These are phyloP conservation scores for Sarcoramphus papa DNA, from an alignment of 2,797 vertebrate species.

Conservation along the genomic window DNA sequence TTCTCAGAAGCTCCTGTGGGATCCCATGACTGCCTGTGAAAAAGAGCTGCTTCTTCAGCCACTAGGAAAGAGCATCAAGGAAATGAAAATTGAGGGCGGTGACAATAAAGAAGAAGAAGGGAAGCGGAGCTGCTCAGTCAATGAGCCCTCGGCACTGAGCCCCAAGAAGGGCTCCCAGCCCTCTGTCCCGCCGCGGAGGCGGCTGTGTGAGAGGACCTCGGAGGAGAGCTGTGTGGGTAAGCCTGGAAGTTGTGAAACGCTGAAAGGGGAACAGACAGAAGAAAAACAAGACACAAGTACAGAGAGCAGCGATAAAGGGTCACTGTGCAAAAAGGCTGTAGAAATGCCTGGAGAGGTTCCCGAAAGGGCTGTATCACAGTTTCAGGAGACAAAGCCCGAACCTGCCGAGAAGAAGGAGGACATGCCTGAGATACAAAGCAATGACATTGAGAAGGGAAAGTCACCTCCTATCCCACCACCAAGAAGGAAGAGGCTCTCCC, in stretches of 20 bases:
- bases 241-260: not conserved
- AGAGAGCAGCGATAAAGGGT: not conserved
- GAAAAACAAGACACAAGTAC: not conserved
- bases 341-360: constrained; percentile 22
- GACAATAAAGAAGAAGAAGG: constrained; percentile 41
- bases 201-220: constrained; percentile 47
- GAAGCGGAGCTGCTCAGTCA: not conserved
- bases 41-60: constrained; percentile 24
- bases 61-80: constrained; percentile 38
- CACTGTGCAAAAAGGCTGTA: not conserved
- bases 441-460: not conserved
- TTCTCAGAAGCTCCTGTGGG: not conserved
- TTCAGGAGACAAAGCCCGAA: not conserved
- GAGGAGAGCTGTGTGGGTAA: constrained; percentile 35
- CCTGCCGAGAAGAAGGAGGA: not conserved
- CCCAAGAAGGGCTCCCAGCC: constrained; percentile 59
- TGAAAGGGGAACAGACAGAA: not conserved
- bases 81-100: constrained; percentile 27
- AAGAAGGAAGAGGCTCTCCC: constrained; percentile 78
- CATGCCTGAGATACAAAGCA: constrained; percentile 22
- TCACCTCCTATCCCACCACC: constrained; percentile 85
- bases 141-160: not conserved
- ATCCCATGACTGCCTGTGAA: constrained; percentile 40
- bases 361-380: not conserved
- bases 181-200: constrained; percentile 68